Evolutionary conservation across 2,888 invertebrate genomes (phyloP), one percentile per base, ranked within the genome.

Genomic region (Drosophila neotestacea): DNA sequence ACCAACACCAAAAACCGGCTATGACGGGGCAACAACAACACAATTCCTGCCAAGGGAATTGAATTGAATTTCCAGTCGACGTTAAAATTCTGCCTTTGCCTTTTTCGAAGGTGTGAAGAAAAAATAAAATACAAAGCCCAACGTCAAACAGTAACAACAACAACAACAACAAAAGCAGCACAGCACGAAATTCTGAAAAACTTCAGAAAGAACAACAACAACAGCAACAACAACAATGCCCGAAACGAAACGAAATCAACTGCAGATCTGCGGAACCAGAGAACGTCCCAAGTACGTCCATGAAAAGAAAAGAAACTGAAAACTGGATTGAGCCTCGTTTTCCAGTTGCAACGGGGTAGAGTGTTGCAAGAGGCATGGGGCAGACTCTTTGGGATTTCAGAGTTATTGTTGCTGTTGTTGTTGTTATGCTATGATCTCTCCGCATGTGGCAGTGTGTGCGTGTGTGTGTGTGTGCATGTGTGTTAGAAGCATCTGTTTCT

Each of bases 41-140:
- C 64, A 70, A 55, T 59, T 74, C 30, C 73, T 51, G 38, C 50
- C 70, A 85, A 88, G 85, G 85, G 85, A 89, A 85, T 89, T 89
- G 85, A 89, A 85, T 85, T 89, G 85, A 88, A 85, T 89, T 85
- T 85, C 79, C 88, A 89, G 85, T 85, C 89, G 77, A 89, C 86
- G 90, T 84, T 88, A 58, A 89, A 83, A 89, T 89, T 88, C 79
- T 68, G 89, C 86, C 79, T 79, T 73, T 81, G 84, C 84, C 69
- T 79, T 81, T 83, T 87, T 66, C 70, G 46, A 88, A 85, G 85
- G 85, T 85, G 85, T 85, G 85, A 85, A 85, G 89, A 85, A 85
- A 85, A 85, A 89, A 85, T 82, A 89, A 84, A 84, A 84, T 70
- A 83, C 88, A 88, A 83, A 85, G 70, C 71, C 69, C 77, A 77